These are phyloP conservation scores for Aphelinus atriplicis DNA, from an alignment of 1,140 invertebrate genomes.

Conservation along the genomic window DNA sequence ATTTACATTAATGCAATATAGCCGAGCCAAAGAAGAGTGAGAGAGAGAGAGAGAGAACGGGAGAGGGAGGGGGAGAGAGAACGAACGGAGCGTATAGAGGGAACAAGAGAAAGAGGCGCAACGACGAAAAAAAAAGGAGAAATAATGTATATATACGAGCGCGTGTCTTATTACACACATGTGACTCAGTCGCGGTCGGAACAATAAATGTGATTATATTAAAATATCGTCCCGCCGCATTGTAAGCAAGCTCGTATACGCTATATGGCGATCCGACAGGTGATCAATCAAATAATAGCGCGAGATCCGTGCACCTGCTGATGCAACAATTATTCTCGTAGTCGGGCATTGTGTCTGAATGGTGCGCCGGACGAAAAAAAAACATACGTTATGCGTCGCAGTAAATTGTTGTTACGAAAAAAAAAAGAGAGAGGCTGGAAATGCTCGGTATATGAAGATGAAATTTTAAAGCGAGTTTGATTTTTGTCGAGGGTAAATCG, in stretches of 20 bases:
- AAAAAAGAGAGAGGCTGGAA: too few relatives aligned
- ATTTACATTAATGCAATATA: conserved; percentile 43
- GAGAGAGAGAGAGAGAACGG: too few relatives aligned
- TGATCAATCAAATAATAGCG: conserved; percentile 30
- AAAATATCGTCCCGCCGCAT: conserved; percentile 29
- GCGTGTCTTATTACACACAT: conserved; percentile 32
- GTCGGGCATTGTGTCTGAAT: neutral
- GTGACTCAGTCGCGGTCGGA: conserved; percentile 29
- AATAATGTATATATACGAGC: neutral
- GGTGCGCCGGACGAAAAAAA: too few relatives aligned
- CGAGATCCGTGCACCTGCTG: conserved; percentile 19
- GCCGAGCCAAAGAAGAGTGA: conserved; percentile 15
- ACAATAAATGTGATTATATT: conserved; percentile 39
- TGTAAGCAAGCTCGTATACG: neutral
- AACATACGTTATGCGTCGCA: too few relatives aligned
- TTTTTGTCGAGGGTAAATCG: neutral
- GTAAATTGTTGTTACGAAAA: too few relatives aligned
- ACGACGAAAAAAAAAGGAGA: neutral
- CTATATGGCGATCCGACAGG: conserved; percentile 7
- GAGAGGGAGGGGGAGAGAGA: too few relatives aligned
- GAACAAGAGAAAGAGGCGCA: neutral
- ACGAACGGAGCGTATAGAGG: neutral
- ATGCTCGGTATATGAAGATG: neutral
- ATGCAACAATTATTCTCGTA: conserved; percentile 21
- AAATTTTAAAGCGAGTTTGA: neutral